A percentile compares a stretch with the other conserved stretches of the same genome.
Evolutionary conservation across 2,797 vertebrate species (phyloP).

Genomic region (Pangasius mekongensis): DNA sequence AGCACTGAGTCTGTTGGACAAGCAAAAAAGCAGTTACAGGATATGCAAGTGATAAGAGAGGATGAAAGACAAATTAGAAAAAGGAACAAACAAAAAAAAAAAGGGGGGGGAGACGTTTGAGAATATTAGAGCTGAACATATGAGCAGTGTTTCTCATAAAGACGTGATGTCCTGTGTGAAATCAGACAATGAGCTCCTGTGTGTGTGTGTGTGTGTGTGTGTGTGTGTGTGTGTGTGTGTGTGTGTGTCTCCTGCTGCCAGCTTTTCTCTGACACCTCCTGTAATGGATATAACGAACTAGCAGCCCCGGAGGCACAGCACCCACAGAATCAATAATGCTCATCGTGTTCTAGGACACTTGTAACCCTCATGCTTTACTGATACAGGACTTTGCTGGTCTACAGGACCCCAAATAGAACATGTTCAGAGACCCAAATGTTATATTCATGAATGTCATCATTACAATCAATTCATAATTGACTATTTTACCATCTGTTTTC

Average conservation of each 20-base stretch:
- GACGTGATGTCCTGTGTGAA: background rate
- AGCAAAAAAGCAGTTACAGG: constrained; percentile 49
- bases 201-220: background rate
- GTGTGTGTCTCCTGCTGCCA: background rate
- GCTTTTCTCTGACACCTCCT: background rate
- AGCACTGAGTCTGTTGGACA: constrained; percentile 78
- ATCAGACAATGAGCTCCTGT: background rate
- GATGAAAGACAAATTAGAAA: background rate
- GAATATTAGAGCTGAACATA: background rate
- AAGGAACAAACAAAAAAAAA: background rate
- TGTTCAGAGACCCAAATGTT: background rate
- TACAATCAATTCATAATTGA: no score
- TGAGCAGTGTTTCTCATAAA: no score
- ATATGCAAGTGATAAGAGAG: constrained; percentile 1
- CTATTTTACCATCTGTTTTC: background rate
- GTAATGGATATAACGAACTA: background rate
- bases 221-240: background rate
- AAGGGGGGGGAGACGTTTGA: no score
- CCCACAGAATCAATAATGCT: background rate
- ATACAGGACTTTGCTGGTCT: background rate
- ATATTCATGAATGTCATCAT: background rate
- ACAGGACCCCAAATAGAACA: background rate
- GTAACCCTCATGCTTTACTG: background rate
- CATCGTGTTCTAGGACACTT: background rate
- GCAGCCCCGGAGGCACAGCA: background rate